phyloP scores from a whole-genome alignment of 2,797 vertebrate species.

The Falco novaeseelandiae region DNA sequence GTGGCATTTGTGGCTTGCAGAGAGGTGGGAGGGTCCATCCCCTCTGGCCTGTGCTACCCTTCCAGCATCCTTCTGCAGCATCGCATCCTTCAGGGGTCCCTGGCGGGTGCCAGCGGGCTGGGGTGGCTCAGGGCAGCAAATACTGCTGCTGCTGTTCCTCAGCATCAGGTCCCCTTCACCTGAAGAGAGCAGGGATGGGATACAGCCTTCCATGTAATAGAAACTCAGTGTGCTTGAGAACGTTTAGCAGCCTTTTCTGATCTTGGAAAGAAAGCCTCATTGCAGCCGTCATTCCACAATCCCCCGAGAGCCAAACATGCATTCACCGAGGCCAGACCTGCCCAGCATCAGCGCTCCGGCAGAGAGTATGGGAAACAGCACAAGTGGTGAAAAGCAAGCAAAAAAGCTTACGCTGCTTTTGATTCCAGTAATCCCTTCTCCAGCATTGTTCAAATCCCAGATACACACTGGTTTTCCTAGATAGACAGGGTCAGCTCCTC shows the following conservation, averaged over 20 bases:
- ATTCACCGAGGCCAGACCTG: not conserved
- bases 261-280: not conserved
- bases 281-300: not conserved
- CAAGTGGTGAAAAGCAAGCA: not conserved
- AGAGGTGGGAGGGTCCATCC: not conserved
- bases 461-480: not conserved
- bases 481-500: not conserved
- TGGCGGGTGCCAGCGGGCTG: not conserved
- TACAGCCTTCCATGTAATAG: not conserved
- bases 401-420: not conserved
- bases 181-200: not conserved
- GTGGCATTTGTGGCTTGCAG: rapidly evolving
- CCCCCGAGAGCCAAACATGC: not conserved
- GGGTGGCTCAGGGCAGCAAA: not conserved
- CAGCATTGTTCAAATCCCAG: not conserved
- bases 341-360: not conserved
- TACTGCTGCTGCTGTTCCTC: not conserved
- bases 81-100: not conserved
- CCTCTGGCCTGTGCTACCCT: not conserved
- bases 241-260: not conserved
- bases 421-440: not conserved
- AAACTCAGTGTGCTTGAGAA: not conserved
- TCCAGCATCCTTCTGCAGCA: not conserved
- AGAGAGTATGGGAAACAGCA: not conserved
- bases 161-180: not conserved